Evolutionary conservation across 2,113 vertebrate species (phyloP).

Genomic region (Ameiurus melas): DNA sequence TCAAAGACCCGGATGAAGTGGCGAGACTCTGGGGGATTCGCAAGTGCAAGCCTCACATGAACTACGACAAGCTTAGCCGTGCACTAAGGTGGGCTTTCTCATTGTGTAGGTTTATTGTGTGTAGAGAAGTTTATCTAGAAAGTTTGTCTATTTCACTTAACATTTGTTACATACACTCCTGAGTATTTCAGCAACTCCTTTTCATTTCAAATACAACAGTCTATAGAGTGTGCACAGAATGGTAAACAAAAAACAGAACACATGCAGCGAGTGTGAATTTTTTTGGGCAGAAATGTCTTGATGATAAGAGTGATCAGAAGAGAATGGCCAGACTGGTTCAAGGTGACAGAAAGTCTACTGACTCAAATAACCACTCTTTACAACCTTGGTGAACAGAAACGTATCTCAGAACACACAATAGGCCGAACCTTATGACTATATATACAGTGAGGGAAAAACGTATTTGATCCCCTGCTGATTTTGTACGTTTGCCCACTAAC

Average conservation of each 20-base stretch:
- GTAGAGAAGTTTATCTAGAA: neutral
- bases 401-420: neutral
- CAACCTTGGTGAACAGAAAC: neutral
- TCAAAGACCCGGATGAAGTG: slow-evolving; percentile 90
- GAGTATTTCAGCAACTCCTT: neutral
- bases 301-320: neutral
- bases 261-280: neutral
- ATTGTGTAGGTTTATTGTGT: neutral
- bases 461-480: no score
- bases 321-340: neutral
- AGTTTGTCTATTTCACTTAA: neutral
- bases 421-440: neutral
- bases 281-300: neutral
- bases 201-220: neutral
- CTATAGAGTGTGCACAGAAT: neutral
- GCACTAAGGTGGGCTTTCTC: slow-evolving; percentile 78
- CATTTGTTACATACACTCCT: neutral
- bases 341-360: neutral
- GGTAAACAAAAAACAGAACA: neutral
- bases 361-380: neutral
- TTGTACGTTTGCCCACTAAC: no score
- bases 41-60: slow-evolving; percentile 93
- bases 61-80: slow-evolving; percentile 91
- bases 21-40: slow-evolving; percentile 85
- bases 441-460: no score